Conservation (phyloP, 1,140 invertebrate species). For the Drosophila sechellia region DNA sequence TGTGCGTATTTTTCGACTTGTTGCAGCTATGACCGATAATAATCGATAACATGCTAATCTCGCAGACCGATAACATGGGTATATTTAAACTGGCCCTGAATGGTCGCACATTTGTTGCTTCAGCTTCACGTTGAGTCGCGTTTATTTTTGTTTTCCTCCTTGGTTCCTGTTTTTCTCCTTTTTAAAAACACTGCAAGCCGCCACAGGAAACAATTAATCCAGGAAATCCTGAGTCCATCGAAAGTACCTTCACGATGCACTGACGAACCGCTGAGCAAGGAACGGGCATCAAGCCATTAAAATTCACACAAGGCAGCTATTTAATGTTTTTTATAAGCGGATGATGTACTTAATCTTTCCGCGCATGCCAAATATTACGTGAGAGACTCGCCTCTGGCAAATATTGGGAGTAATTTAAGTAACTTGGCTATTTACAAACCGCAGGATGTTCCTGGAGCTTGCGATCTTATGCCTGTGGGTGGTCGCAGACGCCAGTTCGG, state of each 20-base stretch:
- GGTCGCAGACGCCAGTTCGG: slow-evolving; percentile 5
- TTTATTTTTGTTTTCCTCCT: slow-evolving; percentile 56
- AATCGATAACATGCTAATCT: not conserved
- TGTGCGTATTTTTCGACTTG: not conserved
- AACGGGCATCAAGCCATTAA: slow-evolving; percentile 32
- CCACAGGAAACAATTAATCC: not conserved
- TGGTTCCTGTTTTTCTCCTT: slow-evolving; percentile 34
- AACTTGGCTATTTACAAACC: not conserved
- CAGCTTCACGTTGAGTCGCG: slow-evolving; percentile 12
- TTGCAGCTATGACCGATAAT: not conserved
- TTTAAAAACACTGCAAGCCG: slow-evolving; percentile 25
- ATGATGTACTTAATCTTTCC: slow-evolving; percentile 17
- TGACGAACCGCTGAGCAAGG: slow-evolving; percentile 27
- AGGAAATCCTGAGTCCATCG: not conserved
- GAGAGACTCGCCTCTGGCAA: not conserved
- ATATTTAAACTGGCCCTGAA: not conserved
- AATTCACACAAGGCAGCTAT: slow-evolving; percentile 21
- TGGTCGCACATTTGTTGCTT: slow-evolving; percentile 15
- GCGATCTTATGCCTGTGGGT: slow-evolving; percentile 23
- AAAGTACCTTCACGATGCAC: slow-evolving; percentile 28
- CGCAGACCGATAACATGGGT: not conserved
- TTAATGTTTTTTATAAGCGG: slow-evolving; percentile 36
- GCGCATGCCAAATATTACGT: slow-evolving; percentile 28
- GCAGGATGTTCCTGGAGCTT: not conserved
- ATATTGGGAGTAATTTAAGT: not conserved